Evolutionary conservation across 2,113 vertebrate species (phyloP), one percentile per base, ranked within the genome.

Genomic region (Macaca mulatta): DNA sequence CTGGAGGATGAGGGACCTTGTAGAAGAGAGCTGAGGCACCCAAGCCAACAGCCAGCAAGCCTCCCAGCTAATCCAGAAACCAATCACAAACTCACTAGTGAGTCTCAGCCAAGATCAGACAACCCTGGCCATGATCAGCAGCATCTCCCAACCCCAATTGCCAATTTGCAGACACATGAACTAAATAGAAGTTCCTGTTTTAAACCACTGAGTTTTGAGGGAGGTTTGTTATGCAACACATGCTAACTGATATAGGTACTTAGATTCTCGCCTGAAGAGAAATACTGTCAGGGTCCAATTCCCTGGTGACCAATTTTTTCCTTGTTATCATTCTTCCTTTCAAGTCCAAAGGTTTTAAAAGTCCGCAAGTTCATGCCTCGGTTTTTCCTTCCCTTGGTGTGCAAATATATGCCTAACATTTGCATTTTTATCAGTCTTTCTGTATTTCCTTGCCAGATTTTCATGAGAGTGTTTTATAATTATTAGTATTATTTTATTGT

Each of bases 401-500:
- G 23, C 90, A 95, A 78, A 96, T 96, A 27, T 50, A 89, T 50
- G 67, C 52, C 74, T 59, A n/a, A 18, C 64, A 92, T 92, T 96
- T 96, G 96, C 85, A 88, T 93, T 92, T 90, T 67, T 72, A 81
- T 90, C 85, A 61, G 72, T 80, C 77, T 55, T 81, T 87, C 64
- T 92, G 4, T 69, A 74, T 92, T 75, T 93, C 72, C 87, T 45
- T 90, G 92, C 52, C 97, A 79, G 80, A 43, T 89, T 96, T 90
- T 88, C 80, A 35, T 92, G 86, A 55, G 25, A 69, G n/a, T 85
- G 81, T 50, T 95, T 93, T 94, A 87, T 89, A 97, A 96, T 96
- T 91, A 96, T 96, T 93, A 84, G 86, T 48, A 83, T 80, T 96
- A 89, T 96, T 97, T 96, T 94, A 97, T 69, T 83, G 95, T 95